Evolutionary conservation across 2,797 vertebrate species (phyloP).

Genomic region (Sebastes diaconus): DNA sequence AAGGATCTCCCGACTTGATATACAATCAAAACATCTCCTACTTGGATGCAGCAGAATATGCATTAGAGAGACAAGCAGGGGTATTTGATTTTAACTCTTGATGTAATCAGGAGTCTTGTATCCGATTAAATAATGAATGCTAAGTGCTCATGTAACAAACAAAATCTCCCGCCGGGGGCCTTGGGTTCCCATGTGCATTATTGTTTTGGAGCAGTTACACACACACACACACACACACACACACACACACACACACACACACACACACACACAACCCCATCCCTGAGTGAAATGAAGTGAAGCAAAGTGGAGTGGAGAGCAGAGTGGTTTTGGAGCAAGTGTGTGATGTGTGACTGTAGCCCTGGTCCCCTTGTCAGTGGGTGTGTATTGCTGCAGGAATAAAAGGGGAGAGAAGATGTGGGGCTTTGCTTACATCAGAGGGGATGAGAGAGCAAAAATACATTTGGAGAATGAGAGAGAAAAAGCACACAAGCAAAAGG

Average conservation of each 20-base stretch:
- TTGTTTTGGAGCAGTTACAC: conserved; percentile 42
- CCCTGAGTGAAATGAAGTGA: conserved; percentile 58
- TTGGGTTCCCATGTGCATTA: conserved; percentile 31
- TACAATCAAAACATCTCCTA: conserved; percentile 4
- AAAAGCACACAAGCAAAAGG: neutral
- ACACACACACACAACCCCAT: neutral
- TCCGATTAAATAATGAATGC: conserved; percentile 73
- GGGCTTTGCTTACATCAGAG: conserved; percentile 12
- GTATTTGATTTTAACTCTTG: conserved; percentile 52
- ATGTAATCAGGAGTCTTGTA: conserved; percentile 58
- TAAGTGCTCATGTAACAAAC: conserved; percentile 67
- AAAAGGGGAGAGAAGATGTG: neutral
- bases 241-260: too few species aligned
- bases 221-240: neutral
- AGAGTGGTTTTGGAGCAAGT: conserved; percentile 42
- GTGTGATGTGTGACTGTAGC: conserved; percentile 32
- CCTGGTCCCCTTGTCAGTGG: conserved; percentile 6
- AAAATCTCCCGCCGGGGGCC: conserved; percentile 35
- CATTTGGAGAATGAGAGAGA: neutral
- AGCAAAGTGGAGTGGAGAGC: conserved; percentile 42
- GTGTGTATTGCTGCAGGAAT: neutral
- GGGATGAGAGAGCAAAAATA: neutral
- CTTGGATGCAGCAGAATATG: neutral
- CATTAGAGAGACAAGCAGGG: conserved; percentile 5
- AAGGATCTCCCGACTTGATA: conserved; percentile 1